Evolutionary conservation across 2,113 vertebrate species (phyloP).

Genomic region (Myodes glareolus): DNA sequence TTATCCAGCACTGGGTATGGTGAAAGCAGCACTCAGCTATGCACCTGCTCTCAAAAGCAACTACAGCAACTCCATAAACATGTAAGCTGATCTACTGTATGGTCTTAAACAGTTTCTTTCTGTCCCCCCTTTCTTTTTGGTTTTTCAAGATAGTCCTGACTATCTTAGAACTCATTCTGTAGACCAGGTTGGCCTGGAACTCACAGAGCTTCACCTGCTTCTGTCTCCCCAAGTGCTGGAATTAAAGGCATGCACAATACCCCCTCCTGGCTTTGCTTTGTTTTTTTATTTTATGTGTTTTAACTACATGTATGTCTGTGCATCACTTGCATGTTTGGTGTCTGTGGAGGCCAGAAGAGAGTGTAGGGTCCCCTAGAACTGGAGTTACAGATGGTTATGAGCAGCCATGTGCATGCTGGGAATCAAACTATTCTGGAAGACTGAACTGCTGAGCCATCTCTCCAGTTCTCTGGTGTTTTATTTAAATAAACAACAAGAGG

Average conservation of each 20-base stretch:
- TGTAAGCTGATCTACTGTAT: not conserved
- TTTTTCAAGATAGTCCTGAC: not conserved
- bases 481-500: not conserved
- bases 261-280: not conserved
- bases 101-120: not conserved
- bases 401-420: not conserved
- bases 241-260: too few relatives aligned
- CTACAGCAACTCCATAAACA: not conserved
- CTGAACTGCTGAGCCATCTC: not conserved
- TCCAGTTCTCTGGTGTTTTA: not conserved
- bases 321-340: not conserved
- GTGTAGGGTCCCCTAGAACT: not conserved
- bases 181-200: too few relatives aligned
- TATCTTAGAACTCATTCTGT: too few relatives aligned
- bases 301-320: not conserved
- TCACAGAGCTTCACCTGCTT: too few relatives aligned
- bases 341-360: not conserved
- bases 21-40: not conserved
- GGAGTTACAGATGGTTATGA: not conserved
- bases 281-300: not conserved
- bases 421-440: not conserved
- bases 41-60: constrained; percentile 2
- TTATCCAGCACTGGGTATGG: not conserved
- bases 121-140: too few relatives aligned
- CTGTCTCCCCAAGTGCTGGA: too few relatives aligned